phyloP scores from a whole-genome alignment of 2,888 invertebrate genomes.

The Napeogenes sylphis region DNA sequence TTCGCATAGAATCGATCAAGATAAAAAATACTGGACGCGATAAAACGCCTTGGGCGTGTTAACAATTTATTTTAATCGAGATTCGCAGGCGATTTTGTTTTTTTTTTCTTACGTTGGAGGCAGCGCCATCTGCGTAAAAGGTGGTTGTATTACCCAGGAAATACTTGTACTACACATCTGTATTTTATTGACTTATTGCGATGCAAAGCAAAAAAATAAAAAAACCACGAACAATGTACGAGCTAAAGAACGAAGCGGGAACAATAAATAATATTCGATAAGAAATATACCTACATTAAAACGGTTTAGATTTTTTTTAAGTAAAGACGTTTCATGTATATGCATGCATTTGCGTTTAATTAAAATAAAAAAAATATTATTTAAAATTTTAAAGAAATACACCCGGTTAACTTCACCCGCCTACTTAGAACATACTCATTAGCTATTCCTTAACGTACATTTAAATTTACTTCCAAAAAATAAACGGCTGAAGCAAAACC shows the following conservation, averaged over 20 bases:
- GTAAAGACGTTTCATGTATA: no score
- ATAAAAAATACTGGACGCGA: slow-evolving; percentile 50
- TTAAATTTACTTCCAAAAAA: not conserved
- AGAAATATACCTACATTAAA: no score
- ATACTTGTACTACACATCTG: slow-evolving; percentile 48
- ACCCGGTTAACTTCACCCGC: no score
- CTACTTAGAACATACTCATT: no score
- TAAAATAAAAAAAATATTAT: no score
- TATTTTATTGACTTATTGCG: slow-evolving; percentile 37
- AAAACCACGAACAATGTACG: slow-evolving; percentile 1
- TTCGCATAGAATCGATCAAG: slow-evolving; percentile 60
- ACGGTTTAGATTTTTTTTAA: no score
- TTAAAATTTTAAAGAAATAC: no score
- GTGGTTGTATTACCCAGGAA: slow-evolving; percentile 59
- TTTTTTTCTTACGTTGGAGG: slow-evolving; percentile 36
- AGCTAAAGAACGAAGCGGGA: not conserved
- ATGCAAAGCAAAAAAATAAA: slow-evolving; percentile 25
- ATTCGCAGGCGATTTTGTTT: slow-evolving; percentile 48
- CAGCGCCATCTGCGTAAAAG: slow-evolving; percentile 60
- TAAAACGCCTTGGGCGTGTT: slow-evolving; percentile 56
- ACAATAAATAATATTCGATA: slow-evolving; percentile 4
- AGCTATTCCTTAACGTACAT: not conserved
- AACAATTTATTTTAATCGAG: slow-evolving; percentile 65
- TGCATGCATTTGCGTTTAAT: no score
- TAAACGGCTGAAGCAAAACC: slow-evolving; percentile 5